phyloP scores from a whole-genome alignment of 2,113 vertebrate genomes.

The Pachyramphus minor region DNA sequence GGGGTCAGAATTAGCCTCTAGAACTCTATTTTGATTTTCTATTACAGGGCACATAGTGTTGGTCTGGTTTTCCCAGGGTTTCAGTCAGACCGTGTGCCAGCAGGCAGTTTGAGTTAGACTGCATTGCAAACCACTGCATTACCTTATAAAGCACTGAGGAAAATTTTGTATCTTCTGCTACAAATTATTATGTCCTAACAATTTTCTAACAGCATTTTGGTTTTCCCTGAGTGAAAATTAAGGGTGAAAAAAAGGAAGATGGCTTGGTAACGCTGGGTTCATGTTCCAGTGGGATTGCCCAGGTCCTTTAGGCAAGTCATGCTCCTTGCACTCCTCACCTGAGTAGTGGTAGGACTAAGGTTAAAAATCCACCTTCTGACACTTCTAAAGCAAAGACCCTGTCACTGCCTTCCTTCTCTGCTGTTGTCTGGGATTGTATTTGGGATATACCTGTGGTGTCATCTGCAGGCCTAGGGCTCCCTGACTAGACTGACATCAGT shows the following conservation, averaged over 20 bases:
- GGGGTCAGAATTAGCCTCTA: background rate
- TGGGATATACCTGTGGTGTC: background rate
- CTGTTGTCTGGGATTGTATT: background rate
- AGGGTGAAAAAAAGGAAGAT: background rate
- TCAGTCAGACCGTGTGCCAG: background rate
- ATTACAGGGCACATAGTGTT: background rate
- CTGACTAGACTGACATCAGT: background rate
- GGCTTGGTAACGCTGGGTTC: background rate
- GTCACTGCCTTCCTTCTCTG: background rate
- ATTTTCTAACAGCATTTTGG: background rate
- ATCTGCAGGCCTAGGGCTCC: background rate
- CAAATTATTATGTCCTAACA: background rate
- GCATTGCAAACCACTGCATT: background rate
- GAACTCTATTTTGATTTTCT: conserved; percentile 28
- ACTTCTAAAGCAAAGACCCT: background rate
- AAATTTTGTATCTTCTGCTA: background rate
- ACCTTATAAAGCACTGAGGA: background rate
- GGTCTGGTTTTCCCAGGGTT: conserved; percentile 41
- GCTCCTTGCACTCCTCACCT: rapidly evolving
- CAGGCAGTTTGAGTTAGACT: background rate
- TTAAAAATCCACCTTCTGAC: background rate
- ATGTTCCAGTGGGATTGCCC: background rate
- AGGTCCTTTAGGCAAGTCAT: background rate
- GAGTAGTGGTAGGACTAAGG: background rate
- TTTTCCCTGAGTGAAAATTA: background rate